Base-by-base conservation (phyloP, 1,140 invertebrate genomes). In the Aphis gossypii region DNA sequence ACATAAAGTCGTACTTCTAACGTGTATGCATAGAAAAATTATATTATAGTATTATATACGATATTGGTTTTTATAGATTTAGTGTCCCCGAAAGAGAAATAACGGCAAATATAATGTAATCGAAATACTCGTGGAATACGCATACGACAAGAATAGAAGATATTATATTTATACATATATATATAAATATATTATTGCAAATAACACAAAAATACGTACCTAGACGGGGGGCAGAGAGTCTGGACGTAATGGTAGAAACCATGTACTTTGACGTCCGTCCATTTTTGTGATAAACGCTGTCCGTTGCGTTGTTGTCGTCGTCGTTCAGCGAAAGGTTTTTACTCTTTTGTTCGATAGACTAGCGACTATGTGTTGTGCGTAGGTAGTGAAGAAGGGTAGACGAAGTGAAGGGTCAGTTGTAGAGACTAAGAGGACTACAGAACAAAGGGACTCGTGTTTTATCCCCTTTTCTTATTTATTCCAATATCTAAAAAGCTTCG, bases 261-360 rank as follows among this genome's bases (percentile, higher is more conserved):
- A 68, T 23, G 8, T 20, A 35, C 18, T 21, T 41, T n/a, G 30
- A 51, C 38, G 54, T 90, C 51, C 9, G 2, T 90, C 88, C 88
- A n/a, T 90, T 90, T 35, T 38, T 90, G 88, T 90, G 88, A 90
- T 90, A 90, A 56, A 90, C 88, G 48, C 46, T 89, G 48, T 90
- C 88, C 51, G 51, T 56, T 51, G 44, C 30, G 84, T 11, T 18
- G 14, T 76, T 46, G 41, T 46, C 44, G 84, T 86, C 83, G 30
- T 18, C 30, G 9, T 51, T 51, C 48, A 51, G 48, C n/a, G 21
- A 90, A 90, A 56, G 48, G 35, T 90, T 90, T 90, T 90, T 56
- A 46, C 44, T 46, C 54, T 90, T 90, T 90, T 90, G 88, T 90
- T 30, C n/a, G 88, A 3, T 14, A 76, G 30, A 76, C 60, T 14